A percentile compares a stretch with the other conserved stretches of the same genome.
Evolutionary conservation across 2,113 vertebrate species (phyloP).

Genomic region (Notechis scutatus): DNA sequence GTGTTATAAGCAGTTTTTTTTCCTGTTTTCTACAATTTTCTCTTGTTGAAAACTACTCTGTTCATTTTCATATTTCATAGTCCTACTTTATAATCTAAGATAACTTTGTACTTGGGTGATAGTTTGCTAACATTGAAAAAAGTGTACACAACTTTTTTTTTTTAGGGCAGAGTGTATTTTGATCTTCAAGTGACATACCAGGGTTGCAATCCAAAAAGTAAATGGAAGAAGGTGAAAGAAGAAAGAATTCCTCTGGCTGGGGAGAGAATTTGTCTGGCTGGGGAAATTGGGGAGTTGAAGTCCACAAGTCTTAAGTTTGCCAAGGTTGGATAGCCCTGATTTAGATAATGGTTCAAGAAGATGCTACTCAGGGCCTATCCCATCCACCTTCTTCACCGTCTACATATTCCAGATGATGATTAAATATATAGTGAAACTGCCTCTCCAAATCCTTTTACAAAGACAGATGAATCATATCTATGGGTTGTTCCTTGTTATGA

Average conservation of each 20-base stretch:
- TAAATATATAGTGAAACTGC: neutral
- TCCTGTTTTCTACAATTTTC: neutral
- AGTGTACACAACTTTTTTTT: neutral
- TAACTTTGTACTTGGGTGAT: neutral
- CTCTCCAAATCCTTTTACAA: neutral
- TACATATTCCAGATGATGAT: neutral
- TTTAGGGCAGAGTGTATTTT: neutral
- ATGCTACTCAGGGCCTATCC: neutral
- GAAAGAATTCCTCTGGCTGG: neutral
- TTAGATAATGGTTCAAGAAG: neutral
- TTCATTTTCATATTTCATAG: neutral
- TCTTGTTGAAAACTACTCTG: neutral
- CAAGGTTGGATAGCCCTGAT: neutral
- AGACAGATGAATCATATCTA: neutral
- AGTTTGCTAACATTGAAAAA: neutral
- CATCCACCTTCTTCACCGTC: neutral
- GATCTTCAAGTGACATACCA: neutral
- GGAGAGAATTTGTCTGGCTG: neutral
- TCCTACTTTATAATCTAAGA: neutral
- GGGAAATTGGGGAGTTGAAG: neutral
- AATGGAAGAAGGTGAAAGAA: neutral
- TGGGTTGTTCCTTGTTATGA: neutral
- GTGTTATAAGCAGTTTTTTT: neutral
- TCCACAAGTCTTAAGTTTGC: neutral
- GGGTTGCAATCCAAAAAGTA: neutral